These are phyloP conservation scores for Fregetta grallaria DNA, from an alignment of 2,113 vertebrate genomes.

Conservation along the genomic window DNA sequence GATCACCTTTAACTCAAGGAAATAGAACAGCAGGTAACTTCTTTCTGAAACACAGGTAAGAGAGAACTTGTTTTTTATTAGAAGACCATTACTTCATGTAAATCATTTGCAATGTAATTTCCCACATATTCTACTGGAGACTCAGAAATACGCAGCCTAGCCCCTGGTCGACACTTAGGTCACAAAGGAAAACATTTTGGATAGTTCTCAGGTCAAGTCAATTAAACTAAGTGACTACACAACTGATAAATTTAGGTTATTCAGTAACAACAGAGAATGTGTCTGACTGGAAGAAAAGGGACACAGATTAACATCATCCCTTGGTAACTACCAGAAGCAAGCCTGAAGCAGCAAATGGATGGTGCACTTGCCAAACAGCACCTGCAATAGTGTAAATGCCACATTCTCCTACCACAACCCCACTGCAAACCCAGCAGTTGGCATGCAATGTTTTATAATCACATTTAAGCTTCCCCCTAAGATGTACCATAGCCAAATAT, in stretches of 20 bases:
- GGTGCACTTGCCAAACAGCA: neutral
- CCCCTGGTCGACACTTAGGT: neutral
- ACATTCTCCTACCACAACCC: neutral
- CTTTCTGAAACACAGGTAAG: neutral
- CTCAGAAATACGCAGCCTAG: neutral
- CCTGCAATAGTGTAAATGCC: neutral
- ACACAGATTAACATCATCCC: neutral
- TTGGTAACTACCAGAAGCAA: neutral
- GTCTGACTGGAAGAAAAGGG: neutral
- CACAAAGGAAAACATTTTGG: neutral
- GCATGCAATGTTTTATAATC: neutral
- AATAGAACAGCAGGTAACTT: neutral
- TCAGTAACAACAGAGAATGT: neutral
- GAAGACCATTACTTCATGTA: neutral
- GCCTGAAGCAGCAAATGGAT: neutral
- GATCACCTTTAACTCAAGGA: neutral
- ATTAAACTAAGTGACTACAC: neutral
- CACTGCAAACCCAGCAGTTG: neutral
- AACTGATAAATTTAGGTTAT: neutral
- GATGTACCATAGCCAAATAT: neutral
- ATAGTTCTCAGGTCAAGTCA: neutral
- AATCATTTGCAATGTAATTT: neutral
- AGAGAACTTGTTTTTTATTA: neutral
- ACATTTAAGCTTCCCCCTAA: neutral
- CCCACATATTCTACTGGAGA: neutral